Evolutionary conservation across 2,797 vertebrate genomes (phyloP).

Genomic region (Vultur gryphus): DNA sequence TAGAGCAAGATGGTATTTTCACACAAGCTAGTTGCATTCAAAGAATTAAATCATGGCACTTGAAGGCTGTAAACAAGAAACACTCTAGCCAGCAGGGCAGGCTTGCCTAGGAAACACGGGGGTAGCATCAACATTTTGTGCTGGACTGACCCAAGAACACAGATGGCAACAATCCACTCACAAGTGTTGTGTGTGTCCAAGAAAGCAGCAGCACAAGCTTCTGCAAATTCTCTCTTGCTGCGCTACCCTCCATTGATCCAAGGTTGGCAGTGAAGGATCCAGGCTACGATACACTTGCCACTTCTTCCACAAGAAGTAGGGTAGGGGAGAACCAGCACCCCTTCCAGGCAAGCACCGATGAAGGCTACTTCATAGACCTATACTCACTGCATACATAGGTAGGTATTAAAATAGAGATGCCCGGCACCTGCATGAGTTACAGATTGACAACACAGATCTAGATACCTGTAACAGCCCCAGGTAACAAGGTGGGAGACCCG

Average conservation of each 20-base stretch:
- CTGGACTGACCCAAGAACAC: neutral
- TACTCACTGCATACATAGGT: neutral
- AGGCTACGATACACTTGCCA: neutral
- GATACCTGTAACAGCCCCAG: neutral
- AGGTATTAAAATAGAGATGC: neutral
- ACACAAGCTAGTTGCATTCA: neutral
- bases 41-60: neutral
- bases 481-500: neutral
- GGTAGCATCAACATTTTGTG: neutral
- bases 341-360: neutral
- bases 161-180: neutral
- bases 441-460: neutral
- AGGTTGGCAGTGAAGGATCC: neutral
- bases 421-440: neutral
- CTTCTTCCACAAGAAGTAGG: neutral
- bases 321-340: neutral
- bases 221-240: neutral
- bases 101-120: neutral
- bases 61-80: neutral
- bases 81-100: neutral
- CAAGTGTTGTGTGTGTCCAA: neutral
- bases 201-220: neutral
- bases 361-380: neutral
- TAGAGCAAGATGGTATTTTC: neutral
- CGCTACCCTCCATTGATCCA: rapidly evolving